Conservation (phyloP, 2,888 invertebrate species). For the Diogma glabrata region DNA sequence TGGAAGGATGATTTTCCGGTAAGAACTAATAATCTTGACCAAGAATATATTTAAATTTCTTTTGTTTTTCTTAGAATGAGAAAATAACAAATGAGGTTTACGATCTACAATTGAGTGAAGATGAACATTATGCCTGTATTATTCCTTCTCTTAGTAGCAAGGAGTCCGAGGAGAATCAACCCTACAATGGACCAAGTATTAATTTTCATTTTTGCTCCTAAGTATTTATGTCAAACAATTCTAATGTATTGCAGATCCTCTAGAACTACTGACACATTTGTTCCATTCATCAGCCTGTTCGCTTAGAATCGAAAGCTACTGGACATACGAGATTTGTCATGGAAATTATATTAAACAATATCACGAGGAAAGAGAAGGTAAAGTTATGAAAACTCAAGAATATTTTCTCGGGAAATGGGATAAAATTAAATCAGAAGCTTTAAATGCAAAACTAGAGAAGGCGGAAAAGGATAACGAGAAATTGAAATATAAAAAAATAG, state of each 20-base stretch:
- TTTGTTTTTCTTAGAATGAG: conserved; percentile 25
- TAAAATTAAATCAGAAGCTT: conserved; percentile 47
- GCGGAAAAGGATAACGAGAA: conserved; percentile 41
- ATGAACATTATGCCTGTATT: conserved; percentile 74
- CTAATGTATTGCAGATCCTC: too few relatives aligned
- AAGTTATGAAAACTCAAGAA: conserved; percentile 71
- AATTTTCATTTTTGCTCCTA: too few relatives aligned
- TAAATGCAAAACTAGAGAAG: conserved; percentile 40
- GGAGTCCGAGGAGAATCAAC: conserved; percentile 30
- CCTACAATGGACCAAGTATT: conserved; percentile 12
- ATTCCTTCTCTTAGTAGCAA: conserved; percentile 44
- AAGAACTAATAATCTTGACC: too few relatives aligned
- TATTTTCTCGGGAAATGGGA: conserved; percentile 74
- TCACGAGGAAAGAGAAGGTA: conserved; percentile 89
- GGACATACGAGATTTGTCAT: conserved; percentile 96
- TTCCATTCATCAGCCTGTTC: conserved; percentile 73
- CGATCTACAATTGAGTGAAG: conserved; percentile 58
- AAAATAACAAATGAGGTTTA: conserved; percentile 51
- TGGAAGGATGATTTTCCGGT: conserved; percentile 42
- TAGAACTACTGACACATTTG: conserved; percentile 63
- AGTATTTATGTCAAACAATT: neutral
- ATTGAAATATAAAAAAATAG: conserved; percentile 61
- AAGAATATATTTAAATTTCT: conserved; percentile 12
- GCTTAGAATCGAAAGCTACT: conserved; percentile 78
- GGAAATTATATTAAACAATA: conserved; percentile 85